Percentiles rank a stretch among this genome's conserved stretches.
Conservation (phyloP, 2,797 vertebrate genomes). For the Tadarida brasiliensis region DNA sequence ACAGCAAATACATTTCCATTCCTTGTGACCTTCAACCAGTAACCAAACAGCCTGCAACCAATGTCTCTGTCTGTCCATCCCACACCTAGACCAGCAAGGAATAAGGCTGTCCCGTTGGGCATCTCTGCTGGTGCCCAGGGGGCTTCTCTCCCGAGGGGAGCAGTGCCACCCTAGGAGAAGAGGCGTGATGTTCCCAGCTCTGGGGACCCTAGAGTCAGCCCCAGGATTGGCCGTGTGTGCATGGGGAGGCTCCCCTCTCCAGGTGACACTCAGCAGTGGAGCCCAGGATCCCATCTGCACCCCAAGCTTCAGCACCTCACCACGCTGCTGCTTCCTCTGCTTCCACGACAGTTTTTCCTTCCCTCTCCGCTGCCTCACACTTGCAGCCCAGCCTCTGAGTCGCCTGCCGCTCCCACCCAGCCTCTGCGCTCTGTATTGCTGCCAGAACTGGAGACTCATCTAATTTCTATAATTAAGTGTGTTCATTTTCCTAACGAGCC, state of each 20-base stretch:
- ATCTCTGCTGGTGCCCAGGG: neutral
- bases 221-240: neutral
- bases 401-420: conserved; percentile 56
- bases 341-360: conserved; percentile 58
- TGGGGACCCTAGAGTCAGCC: neutral
- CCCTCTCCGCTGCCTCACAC: conserved; percentile 60
- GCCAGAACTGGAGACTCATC: conserved; percentile 76
- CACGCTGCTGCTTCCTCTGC: conserved; percentile 61
- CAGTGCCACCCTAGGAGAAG: neutral
- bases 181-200: neutral
- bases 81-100: conserved; percentile 1
- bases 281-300: conserved; percentile 53
- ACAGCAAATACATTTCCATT: conserved; percentile 30
- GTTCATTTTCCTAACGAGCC: conserved; percentile 67
- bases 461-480: conserved; percentile 73
- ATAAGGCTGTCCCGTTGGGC: neutral
- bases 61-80: conserved; percentile 67
- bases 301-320: neutral
- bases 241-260: neutral
- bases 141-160: neutral
- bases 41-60: conserved; percentile 13
- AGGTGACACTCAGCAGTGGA: neutral
- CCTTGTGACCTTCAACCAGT: conserved; percentile 51
- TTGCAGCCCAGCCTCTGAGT: conserved; percentile 68
- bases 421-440: conserved; percentile 26